phyloP scores from a whole-genome alignment of 2,113 vertebrate species.

The Felis catus region F.catus_Fca126_mat1.0 CM031421.1:102960001-102960500 shows the following conservation, averaged over 20 bases:
- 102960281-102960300: not conserved
- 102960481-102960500: not conserved
- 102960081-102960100: not conserved
- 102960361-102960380: not conserved
- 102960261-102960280: not conserved
- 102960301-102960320: not conserved
- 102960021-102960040: too few relatives aligned
- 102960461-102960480: not conserved
- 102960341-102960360: not conserved
- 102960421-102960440: slow-evolving; percentile 1
- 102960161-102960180: not conserved
- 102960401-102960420: not conserved
- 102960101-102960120: not conserved
- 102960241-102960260: not conserved
- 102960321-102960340: not conserved
- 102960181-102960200: not conserved
- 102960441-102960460: not conserved
- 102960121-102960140: not conserved
- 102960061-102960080: not conserved
- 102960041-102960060: not conserved
- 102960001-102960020: not conserved
- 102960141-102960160: not conserved
- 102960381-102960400: not conserved
- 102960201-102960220: not conserved
- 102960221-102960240: not conserved